A percentile compares a stretch with the other conserved stretches of the same genome.
phyloP scores from a whole-genome alignment of 2,797 vertebrate species.

The Lutjanus campechanus region DNA sequence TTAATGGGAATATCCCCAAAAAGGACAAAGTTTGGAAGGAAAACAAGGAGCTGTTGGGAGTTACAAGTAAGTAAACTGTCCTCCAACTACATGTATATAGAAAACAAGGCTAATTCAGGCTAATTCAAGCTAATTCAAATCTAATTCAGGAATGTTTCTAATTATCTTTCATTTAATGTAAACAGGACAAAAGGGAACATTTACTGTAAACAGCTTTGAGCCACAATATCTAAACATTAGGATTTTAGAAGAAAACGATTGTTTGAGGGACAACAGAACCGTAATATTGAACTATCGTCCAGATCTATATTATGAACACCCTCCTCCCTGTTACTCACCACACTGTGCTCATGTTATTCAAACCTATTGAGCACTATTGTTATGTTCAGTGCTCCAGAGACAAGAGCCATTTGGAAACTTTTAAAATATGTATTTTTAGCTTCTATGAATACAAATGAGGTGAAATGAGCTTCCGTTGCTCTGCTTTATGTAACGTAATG shows the following conservation, averaged over 20 bases:
- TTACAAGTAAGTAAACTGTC: too few relatives aligned
- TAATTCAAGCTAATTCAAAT: too few relatives aligned
- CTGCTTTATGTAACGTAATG: constrained; percentile 76
- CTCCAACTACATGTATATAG: too few relatives aligned
- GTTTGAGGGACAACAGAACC: neutral
- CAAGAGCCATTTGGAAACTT: constrained; percentile 73
- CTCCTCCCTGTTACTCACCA: constrained; percentile 20
- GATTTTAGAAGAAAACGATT: neutral
- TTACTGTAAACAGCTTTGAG: constrained; percentile 14
- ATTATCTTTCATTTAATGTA: neutral
- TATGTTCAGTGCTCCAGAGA: constrained; percentile 50
- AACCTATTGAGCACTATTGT: constrained; percentile 39
- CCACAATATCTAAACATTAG: neutral
- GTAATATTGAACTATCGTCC: neutral
- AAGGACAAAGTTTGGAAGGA: too few relatives aligned
- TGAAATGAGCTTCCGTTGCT: constrained; percentile 65
- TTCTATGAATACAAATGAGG: constrained; percentile 69
- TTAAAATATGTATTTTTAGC: constrained; percentile 78
- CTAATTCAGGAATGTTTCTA: too few relatives aligned
- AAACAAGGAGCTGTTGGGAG: too few relatives aligned
- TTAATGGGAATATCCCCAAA: too few relatives aligned
- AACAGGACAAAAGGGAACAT: neutral
- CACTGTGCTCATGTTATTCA: constrained; percentile 39
- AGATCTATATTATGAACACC: neutral
- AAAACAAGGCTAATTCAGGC: too few relatives aligned